These are phyloP conservation scores for Pocillopora grandis DNA, from an alignment of 92 coral and sea anemone species.

Conservation along the genomic window DNA sequence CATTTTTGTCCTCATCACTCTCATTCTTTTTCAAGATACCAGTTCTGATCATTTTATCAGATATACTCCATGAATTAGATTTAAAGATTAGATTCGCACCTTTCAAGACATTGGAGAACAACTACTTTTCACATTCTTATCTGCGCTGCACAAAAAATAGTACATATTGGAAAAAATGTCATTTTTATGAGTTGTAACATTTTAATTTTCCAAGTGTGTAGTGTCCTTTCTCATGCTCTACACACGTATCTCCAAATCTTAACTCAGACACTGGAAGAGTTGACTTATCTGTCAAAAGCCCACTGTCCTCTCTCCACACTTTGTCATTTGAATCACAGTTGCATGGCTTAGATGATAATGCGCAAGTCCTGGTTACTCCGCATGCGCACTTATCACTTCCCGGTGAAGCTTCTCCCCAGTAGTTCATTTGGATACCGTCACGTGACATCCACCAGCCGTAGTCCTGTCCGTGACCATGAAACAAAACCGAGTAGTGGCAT, in stretches of 20 bases:
- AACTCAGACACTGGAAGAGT: constrained; percentile 64
- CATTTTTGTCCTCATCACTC: too few relatives aligned
- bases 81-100: too few relatives aligned
- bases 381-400: constrained; percentile 56
- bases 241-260: constrained; percentile 38
- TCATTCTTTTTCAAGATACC: too few relatives aligned
- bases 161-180: too few relatives aligned
- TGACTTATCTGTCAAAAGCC: constrained; percentile 55
- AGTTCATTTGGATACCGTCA: constrained; percentile 42
- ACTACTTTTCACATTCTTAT: too few relatives aligned
- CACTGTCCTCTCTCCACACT: constrained; percentile 61
- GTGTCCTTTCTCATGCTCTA: constrained; percentile 18
- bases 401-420: constrained; percentile 64
- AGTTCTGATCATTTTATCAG: too few relatives aligned
- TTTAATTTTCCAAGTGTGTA: constrained; percentile 45
- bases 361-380: constrained; percentile 27
- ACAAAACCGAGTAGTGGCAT: constrained; percentile 25
- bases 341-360: constrained; percentile 1
- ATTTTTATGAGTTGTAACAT: constrained; percentile 21
- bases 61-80: too few relatives aligned
- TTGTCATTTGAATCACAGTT: constrained; percentile 55
- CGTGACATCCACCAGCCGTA: constrained; percentile 61
- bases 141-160: too few relatives aligned
- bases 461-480: neutral
- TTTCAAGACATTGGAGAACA: too few relatives aligned